Evolutionary conservation across 2,888 invertebrate species (phyloP), one percentile per base, ranked within the genome.

Genomic region (Venustoraphidia nigricollis): DNA sequence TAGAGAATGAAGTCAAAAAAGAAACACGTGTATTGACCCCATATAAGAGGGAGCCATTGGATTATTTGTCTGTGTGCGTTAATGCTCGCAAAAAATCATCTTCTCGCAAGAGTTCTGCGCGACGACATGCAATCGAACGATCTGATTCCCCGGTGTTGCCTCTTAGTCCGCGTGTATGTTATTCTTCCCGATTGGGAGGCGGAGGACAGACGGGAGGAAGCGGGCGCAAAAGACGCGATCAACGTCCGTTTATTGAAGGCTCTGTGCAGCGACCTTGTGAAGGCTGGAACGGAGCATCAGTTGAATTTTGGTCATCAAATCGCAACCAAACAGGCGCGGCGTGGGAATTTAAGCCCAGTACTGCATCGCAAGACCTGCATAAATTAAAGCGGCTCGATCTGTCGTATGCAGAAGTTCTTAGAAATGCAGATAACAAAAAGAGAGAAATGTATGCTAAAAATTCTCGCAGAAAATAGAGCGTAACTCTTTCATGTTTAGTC

Each of bases 391-490:
- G 82, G 60, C 71, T 90, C 46, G 89, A 90, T 59, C 73, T 85
- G 60, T 86, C 88, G 10, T 90, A 90, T 64, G 90, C 90, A 8
- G 89, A 90, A 65, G 90, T 83, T 14, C 68, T 90, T 53, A 73
- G 84, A 54, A 80, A 82, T 62, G 79, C 79, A 52, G 79, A 79
- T 59, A 76, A 61, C 48, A 70, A 69, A 42, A 64, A 63, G 34
- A 27, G 27, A 27, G 11, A 11, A 34, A 34, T 39, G n/a, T 10
- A 34, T 9, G 27, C n/a, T 14, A 41, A 47, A 13, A 42, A 47
- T 14, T 13, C 14, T 27, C 45, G 45, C 10, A 36, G 45, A 36
- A 45, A 45, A 45, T 45, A 38, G 38, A 36, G 27, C 27, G 27
- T 27, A 27, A 27, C 27, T 27, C 27, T 27, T 27, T 27, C 27